phyloP scores from a whole-genome alignment of 2,113 vertebrate genomes.

The Brienomyrus longianalis region DNA sequence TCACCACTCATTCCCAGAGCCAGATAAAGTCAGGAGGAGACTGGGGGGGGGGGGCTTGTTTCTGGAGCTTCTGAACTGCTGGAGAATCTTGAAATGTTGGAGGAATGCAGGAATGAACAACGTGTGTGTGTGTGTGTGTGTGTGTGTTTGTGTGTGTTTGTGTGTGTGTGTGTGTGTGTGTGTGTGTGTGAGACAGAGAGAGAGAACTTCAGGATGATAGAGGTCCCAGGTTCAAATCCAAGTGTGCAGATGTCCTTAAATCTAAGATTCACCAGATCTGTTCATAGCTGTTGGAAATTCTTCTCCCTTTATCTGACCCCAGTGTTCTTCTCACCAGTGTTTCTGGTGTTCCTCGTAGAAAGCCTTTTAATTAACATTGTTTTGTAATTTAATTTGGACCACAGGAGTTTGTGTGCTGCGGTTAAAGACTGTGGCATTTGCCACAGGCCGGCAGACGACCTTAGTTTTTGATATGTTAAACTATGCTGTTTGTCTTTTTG shows the following conservation, averaged over 20 bases:
- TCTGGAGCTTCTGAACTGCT: background rate
- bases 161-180: too few species aligned
- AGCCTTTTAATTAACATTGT: conserved; percentile 10
- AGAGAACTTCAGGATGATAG: background rate
- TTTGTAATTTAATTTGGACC: conserved; percentile 19
- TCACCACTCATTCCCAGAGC: background rate
- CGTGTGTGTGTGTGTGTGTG: background rate
- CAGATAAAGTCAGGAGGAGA: conserved; percentile 18
- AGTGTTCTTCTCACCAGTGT: background rate
- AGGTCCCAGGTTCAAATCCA: background rate
- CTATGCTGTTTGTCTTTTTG: conserved; percentile 28
- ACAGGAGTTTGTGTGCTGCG: background rate
- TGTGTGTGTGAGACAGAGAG: too few species aligned
- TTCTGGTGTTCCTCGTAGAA: background rate
- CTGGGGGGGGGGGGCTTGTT: background rate
- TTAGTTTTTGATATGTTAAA: conserved; percentile 14
- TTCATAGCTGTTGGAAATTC: background rate
- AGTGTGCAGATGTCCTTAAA: background rate
- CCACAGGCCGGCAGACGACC: background rate
- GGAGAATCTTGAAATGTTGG: background rate
- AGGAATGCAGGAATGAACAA: background rate
- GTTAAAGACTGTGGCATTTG: background rate
- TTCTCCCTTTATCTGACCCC: background rate
- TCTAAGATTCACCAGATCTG: background rate
- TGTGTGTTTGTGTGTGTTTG: too few species aligned